These are phyloP conservation scores for Brienomyrus longianalis DNA, from an alignment of 2,113 vertebrate genomes.

Conservation along the genomic window DNA sequence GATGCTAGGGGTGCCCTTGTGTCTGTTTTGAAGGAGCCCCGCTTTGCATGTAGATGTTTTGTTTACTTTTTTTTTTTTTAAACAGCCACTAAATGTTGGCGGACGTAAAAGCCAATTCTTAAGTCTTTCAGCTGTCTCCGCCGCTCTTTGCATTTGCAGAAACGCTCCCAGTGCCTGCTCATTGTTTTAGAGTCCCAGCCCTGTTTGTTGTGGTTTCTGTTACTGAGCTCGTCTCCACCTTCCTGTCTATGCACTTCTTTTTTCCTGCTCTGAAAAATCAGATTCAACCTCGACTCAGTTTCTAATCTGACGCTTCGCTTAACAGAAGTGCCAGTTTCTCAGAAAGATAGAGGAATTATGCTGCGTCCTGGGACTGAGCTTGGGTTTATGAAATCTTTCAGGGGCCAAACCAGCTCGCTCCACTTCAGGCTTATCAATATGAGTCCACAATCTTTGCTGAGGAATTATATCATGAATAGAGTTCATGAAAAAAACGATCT, in stretches of 20 bases:
- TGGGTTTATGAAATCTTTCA: neutral
- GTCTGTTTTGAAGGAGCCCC: neutral
- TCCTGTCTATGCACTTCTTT: neutral
- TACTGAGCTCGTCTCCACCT: neutral
- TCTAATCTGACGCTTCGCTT: neutral
- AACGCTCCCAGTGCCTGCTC: neutral
- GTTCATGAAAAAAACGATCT: neutral
- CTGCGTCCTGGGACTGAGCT: neutral
- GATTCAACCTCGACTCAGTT: neutral
- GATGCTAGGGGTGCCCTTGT: neutral
- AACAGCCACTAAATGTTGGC: neutral
- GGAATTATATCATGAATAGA: constrained; percentile 1
- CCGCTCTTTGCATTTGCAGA: neutral
- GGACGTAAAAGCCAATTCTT: neutral
- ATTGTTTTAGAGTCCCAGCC: neutral
- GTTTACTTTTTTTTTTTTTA: neutral
- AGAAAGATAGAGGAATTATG: neutral
- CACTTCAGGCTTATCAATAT: neutral
- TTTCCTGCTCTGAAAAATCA: neutral
- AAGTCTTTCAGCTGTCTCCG: neutral
- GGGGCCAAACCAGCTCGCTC: neutral
- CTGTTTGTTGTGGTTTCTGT: neutral
- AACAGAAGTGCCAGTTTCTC: neutral
- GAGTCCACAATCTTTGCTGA: neutral
- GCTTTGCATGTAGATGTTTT: neutral